Percentiles rank a stretch among this genome's conserved stretches.
Conservation (phyloP, 2,113 vertebrate genomes). For the Antigone vipio region DNA sequence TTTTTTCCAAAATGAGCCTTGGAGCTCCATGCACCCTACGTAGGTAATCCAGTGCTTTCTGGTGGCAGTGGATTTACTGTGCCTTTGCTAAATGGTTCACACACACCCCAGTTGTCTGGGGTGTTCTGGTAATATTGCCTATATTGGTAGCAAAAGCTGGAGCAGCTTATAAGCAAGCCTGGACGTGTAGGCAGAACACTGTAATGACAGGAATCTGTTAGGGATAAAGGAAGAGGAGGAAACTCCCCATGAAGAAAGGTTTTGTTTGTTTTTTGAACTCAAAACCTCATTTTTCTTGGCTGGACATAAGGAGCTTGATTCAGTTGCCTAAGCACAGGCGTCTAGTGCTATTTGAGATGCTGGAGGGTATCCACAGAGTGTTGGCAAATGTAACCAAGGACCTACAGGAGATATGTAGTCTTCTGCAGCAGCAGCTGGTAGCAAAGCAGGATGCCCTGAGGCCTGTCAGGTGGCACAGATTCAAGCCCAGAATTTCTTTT, state of each 20-base stretch:
- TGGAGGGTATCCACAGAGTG: not conserved
- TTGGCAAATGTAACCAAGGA: not conserved
- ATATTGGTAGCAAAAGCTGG: not conserved
- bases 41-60: not conserved
- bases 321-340: not conserved
- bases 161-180: not conserved
- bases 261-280: not conserved
- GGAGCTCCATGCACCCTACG: not conserved
- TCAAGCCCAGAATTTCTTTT: not conserved
- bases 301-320: not conserved
- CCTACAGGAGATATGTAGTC: not conserved
- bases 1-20: not conserved
- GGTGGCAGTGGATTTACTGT: not conserved
- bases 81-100: not conserved
- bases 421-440: slow-evolving; percentile 1
- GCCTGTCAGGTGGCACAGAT: not conserved
- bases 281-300: not conserved
- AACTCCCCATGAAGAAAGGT: not conserved
- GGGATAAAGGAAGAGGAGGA: not conserved
- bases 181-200: not conserved
- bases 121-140: not conserved
- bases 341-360: not conserved
- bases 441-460: not conserved
- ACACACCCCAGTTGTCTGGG: not conserved
- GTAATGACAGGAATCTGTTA: not conserved